Evolutionary conservation across 2,888 invertebrate species (phyloP).

Genomic region (Pandemis cinnamomeana): DNA sequence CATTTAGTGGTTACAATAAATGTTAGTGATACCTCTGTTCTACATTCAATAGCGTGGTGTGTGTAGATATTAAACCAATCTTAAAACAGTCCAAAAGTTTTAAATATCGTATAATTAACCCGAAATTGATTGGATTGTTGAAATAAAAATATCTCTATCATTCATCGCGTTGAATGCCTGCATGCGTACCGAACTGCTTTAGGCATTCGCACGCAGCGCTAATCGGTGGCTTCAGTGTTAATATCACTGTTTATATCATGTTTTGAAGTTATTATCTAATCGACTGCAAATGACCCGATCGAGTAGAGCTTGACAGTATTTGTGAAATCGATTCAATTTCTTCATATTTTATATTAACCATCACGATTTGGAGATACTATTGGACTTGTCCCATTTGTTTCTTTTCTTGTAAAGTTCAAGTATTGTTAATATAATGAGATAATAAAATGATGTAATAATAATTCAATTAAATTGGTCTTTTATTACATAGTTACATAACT

Average conservation of each 20-base stretch:
- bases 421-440: constrained; percentile 56
- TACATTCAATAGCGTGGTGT: background rate
- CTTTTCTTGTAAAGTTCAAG: constrained; percentile 66
- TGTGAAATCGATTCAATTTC: constrained; percentile 39
- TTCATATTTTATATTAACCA: constrained; percentile 39
- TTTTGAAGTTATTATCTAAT: constrained; percentile 43
- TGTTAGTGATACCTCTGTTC: background rate
- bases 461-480: constrained; percentile 42
- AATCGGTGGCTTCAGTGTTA: constrained; percentile 43
- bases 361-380: constrained; percentile 42
- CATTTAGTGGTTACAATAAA: background rate
- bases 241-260: constrained; percentile 42
- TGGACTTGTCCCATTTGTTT: constrained; percentile 66
- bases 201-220: background rate
- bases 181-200: background rate
- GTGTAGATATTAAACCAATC: constrained; percentile 9
- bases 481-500: constrained; percentile 23
- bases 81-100: background rate
- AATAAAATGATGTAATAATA: constrained; percentile 62
- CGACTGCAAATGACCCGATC: constrained; percentile 25
- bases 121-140: constrained; percentile 23
- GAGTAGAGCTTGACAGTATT: constrained; percentile 56
- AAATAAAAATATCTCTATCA: constrained; percentile 10
- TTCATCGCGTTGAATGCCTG: background rate
- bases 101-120: background rate